These are phyloP conservation scores for Ondatra zibethicus DNA, from an alignment of 2,113 vertebrate genomes.

Conservation along the genomic window DNA sequence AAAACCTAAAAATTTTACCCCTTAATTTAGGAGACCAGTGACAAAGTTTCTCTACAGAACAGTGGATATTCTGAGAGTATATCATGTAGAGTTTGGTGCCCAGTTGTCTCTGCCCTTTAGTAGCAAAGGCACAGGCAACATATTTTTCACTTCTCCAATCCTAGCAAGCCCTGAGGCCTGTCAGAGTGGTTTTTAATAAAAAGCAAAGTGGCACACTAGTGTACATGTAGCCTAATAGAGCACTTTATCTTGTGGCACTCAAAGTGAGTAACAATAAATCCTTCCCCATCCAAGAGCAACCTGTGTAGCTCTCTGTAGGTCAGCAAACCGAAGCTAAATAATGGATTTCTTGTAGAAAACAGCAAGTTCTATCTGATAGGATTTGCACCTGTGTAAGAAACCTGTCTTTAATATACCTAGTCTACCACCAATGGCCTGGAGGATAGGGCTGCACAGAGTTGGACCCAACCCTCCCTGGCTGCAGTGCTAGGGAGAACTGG, in stretches of 20 bases:
- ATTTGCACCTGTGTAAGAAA: background rate
- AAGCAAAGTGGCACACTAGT: background rate
- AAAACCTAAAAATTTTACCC: background rate
- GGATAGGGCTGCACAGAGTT: background rate
- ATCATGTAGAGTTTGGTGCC: background rate
- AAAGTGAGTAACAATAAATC: conserved; percentile 44
- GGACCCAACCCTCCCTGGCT: background rate
- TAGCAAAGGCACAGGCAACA: background rate
- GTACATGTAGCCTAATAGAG: background rate
- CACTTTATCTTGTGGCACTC: conserved; percentile 32
- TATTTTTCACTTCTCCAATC: background rate
- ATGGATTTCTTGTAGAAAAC: background rate
- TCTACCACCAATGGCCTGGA: background rate
- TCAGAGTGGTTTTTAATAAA: conserved; percentile 20
- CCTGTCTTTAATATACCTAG: background rate
- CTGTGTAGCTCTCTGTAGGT: background rate
- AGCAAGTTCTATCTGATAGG: background rate
- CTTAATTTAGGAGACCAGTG: background rate
- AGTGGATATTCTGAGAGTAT: background rate
- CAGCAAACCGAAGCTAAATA: conserved; percentile 23
- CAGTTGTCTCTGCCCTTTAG: background rate
- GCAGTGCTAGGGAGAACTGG: background rate
- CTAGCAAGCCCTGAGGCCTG: background rate
- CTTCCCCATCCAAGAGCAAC: background rate
- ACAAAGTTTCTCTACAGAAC: background rate